These are phyloP conservation scores for Corvus cornix DNA, from an alignment of 2,113 vertebrate species.

Conservation along the genomic window DNA sequence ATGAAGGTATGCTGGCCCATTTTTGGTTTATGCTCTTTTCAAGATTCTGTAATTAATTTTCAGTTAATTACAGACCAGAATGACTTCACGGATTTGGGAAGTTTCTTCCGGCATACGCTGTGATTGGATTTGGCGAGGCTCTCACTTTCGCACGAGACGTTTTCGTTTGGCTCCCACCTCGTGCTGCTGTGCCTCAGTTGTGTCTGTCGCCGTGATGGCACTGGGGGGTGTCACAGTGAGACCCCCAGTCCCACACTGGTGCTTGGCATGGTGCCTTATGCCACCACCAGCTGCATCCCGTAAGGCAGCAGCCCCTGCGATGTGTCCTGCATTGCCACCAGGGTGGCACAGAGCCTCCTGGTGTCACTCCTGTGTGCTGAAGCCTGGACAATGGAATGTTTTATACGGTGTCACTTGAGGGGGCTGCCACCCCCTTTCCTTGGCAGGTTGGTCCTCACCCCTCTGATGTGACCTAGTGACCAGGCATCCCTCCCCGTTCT, in stretches of 20 bases:
- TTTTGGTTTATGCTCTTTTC: slow-evolving; percentile 56
- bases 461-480: neutral
- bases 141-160: neutral
- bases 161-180: neutral
- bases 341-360: neutral
- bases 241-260: neutral
- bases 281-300: neutral
- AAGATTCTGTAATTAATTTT: slow-evolving; percentile 53
- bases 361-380: neutral
- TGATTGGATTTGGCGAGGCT: neutral
- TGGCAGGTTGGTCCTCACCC: neutral
- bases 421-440: accelerated
- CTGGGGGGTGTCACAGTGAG: accelerated
- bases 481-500: neutral
- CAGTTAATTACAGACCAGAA: slow-evolving; percentile 39
- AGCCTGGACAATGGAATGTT: neutral
- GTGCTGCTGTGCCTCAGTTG: neutral
- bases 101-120: neutral
- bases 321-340: neutral
- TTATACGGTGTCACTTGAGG: neutral
- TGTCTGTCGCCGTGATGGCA: neutral
- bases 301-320: neutral
- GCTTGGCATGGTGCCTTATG: neutral
- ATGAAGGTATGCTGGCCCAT: slow-evolving; percentile 55
- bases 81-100: neutral